Evolutionary conservation across 2,113 vertebrate genomes (phyloP).

Genomic region (Ellobius talpinus): DNA sequence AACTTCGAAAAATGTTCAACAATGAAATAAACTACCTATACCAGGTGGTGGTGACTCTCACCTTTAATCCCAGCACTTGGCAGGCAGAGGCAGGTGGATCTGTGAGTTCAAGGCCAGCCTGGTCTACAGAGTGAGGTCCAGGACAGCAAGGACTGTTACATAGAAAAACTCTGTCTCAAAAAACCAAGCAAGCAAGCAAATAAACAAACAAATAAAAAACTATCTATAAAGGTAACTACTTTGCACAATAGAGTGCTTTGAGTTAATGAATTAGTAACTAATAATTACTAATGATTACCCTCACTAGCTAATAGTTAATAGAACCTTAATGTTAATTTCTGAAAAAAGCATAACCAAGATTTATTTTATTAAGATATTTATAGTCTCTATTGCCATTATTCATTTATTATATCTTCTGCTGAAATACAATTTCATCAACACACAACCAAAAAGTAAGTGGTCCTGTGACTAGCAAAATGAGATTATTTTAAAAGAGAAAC

Average conservation of each 20-base stretch:
- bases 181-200: no score
- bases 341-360: neutral
- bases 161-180: no score
- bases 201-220: neutral
- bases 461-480: neutral
- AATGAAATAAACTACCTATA: constrained; percentile 20
- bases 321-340: constrained; percentile 17
- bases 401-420: neutral
- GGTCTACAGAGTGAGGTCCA: no score
- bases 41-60: no score
- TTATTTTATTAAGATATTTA: constrained; percentile 46
- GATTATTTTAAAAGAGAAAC: neutral
- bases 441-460: neutral
- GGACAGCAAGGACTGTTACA: no score
- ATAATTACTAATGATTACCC: neutral
- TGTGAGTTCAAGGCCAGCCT: no score
- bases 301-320: constrained; percentile 17
- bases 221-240: neutral
- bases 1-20: neutral
- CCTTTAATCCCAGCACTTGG: no score
- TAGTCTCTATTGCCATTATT: neutral
- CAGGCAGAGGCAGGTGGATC: no score
- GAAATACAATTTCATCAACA: neutral
- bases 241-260: neutral
- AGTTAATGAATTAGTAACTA: neutral